Evolutionary conservation across 2,113 vertebrate genomes (phyloP), one percentile per base, ranked within the genome.

Genomic region (Tychaedon coryphoeus): DNA sequence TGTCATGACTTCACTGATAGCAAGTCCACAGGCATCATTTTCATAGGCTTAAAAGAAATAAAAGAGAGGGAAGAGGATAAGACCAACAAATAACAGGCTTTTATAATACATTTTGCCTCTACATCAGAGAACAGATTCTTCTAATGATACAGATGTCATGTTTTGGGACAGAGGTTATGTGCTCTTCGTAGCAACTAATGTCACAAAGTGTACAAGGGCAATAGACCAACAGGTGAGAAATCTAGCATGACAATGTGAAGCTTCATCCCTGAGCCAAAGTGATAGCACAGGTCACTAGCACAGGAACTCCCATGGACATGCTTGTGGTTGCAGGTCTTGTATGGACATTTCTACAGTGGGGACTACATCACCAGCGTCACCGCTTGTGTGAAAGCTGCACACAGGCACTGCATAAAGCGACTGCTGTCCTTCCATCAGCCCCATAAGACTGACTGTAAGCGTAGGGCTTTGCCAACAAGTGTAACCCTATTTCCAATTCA

Each of bases 361-460:
- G 23, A 50, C 48, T 20, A 31, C 10, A 31, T 18, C 22, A 36
- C 14, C 53, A 66, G 29, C 70, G 40, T 12, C 48, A 5, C 50
- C 1, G 1, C 36, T 12, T 1, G 19, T 19, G 51, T 13, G n/a
- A 80, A 43, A 77, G 61, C 36, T 4, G 4, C 26, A 24, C 14
- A 22, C 6, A 17, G 14, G 36, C 25, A 29, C 7, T 1, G 4
- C 22, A 3, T 2, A 8, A 19, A 9, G 33, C 0, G 0, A 12
- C 24, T 33, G 36, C 25, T 14, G 54, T 25, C 14, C 50, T 31
- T 33, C 76, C 38, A 7, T 2, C 40, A 58, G 53, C 24, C 22
- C 65, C n/a, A 3, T 61, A 45, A 45, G 17, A 5, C 42, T 4
- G 36, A 13, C 29, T 10, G 3, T 2, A 17, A 17, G 0, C 3